These are phyloP conservation scores for Cataglyphis albicans DNA, from an alignment of 2,888 invertebrate genomes.

Conservation along the genomic window DNA sequence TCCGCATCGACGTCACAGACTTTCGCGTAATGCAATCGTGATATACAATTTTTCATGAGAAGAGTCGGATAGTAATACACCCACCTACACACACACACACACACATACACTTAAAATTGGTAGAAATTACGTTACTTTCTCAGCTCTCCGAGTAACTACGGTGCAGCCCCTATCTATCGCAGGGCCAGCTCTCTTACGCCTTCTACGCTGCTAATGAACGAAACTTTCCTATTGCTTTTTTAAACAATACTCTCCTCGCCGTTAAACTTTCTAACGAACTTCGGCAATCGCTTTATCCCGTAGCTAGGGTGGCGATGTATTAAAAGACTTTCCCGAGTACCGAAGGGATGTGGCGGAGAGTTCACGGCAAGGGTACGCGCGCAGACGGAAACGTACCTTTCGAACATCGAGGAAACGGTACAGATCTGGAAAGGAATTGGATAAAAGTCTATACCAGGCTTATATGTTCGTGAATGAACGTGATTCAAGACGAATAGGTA, in stretches of 20 bases:
- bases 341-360: background rate
- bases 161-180: conserved; percentile 20
- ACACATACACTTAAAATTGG: conserved; percentile 45
- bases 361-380: conserved; percentile 1
- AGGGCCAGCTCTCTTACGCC: conserved; percentile 54
- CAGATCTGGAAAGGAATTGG: background rate
- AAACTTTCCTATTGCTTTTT: conserved; percentile 79
- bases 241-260: conserved; percentile 73
- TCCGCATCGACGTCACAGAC: conserved; percentile 8
- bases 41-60: background rate
- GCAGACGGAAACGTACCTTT: conserved; percentile 26
- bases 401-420: conserved; percentile 14
- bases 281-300: conserved; percentile 74
- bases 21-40: conserved; percentile 5
- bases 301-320: conserved; percentile 62
- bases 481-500: background rate
- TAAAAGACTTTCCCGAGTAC: conserved; percentile 53
- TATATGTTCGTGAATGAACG: background rate
- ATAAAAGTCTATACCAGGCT: background rate
- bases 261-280: conserved; percentile 77
- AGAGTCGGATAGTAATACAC: background rate
- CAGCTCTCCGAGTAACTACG: conserved; percentile 56
- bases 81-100: background rate
- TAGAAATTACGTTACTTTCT: conserved; percentile 67
- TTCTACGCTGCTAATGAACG: conserved; percentile 74